These are phyloP conservation scores for Scylla paramamosain DNA, from an alignment of 1,140 invertebrate genomes.

Conservation along the genomic window DNA sequence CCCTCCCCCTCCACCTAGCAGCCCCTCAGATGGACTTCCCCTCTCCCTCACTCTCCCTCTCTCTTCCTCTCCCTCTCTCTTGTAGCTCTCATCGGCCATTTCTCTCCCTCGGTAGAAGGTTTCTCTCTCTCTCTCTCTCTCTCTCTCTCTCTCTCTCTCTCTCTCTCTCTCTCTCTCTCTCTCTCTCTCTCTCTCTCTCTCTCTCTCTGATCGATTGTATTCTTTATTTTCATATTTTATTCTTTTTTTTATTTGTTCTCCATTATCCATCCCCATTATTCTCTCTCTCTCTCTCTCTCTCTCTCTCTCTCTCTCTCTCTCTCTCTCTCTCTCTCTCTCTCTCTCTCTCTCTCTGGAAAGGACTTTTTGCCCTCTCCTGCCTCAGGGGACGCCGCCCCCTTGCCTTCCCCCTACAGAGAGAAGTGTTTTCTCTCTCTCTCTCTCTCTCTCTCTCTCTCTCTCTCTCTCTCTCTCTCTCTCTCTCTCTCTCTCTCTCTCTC, in stretches of 20 bases:
- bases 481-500: conserved; percentile 5
- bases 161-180: conserved; percentile 28
- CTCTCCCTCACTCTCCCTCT: background rate
- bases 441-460: conserved; percentile 43
- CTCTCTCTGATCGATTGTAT: background rate
- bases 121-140: background rate
- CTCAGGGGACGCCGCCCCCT: too few species aligned
- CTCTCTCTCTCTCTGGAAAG: background rate
- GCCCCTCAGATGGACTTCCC: background rate
- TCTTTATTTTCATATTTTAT: too few species aligned
- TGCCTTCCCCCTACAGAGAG: background rate
- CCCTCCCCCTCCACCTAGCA: background rate
- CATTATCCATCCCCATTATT: background rate
- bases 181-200: conserved; percentile 41
- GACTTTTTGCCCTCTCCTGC: background rate
- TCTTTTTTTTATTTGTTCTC: background rate
- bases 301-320: conserved; percentile 39
- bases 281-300: conserved; percentile 25
- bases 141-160: conserved; percentile 41
- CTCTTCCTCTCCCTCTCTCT: conserved; percentile 41
- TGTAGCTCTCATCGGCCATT: too few species aligned
- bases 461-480: conserved; percentile 5
- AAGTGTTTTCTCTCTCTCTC: background rate
- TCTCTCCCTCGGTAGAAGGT: background rate
- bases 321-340: background rate